Base-by-base conservation (phyloP, 2,888 invertebrate species). In the Rotaria sp. region DNA sequence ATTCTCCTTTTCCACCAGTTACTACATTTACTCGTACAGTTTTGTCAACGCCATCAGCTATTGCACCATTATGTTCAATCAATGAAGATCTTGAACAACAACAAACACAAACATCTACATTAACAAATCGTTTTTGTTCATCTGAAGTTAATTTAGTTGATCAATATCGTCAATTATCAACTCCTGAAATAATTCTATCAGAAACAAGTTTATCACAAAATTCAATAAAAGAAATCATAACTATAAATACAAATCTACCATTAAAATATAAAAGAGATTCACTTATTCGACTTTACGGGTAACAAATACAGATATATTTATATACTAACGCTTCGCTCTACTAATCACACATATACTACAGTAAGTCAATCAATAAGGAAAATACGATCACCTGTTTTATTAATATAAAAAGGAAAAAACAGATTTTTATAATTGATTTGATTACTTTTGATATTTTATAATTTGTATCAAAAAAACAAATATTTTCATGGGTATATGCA, bases 201-300 rank as follows among this genome's bases (percentile, higher is more conserved):
- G 80, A 80, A 26, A 45, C 80, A 45, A 80, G n/a, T n/a, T 45
- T 80, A 45, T 13, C 21, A 35, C 15, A 67, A 67, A 67, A 35
- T 67, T 67, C 35, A 1, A 15, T 67, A 18, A 52, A 21, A 52
- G 24, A 52, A 52, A 24, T 52, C 24, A 7, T 52, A 52, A 18
- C 35, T 67, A 67, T 80, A n/a, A 45, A 80, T 80, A 80, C 80
- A 80, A 80, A 80, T 80, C 13, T 45, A n/a, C 80, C 80, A 45
- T 80, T 80, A 80, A 80, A 35, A 80, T 80, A 80, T 15, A 80
- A 80, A 80, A 21, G 45, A 41, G 80, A 80, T 45, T 80, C 80
- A 80, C 38, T 80, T 21, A 80, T 80, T 24, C 41, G 80, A 38
- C 45, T 80, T 15, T 80, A 80, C 45, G 80, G 80, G 80, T 80